Evolutionary conservation across 2,797 vertebrate species (phyloP).

Genomic region (Malacoraja senta): DNA sequence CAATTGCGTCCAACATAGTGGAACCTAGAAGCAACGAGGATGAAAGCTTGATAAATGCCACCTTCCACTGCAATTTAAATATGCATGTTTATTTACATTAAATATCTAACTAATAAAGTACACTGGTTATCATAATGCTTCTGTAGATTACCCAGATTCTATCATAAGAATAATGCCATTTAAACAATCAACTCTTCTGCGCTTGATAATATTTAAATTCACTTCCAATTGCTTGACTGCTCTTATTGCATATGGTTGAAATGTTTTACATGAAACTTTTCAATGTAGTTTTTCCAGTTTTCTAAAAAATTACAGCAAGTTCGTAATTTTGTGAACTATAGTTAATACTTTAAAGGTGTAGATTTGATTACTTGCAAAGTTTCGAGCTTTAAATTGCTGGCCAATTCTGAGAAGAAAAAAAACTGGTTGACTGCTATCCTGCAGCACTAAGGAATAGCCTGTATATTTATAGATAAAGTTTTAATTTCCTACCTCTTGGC

Average conservation of each 20-base stretch:
- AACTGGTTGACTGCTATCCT: constrained; percentile 12
- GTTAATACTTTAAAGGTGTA: not conserved
- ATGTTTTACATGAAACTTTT: not conserved
- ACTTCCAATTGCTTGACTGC: not conserved
- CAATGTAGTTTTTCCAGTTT: not conserved
- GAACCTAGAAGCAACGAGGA: not conserved
- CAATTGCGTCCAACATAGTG: constrained; percentile 57
- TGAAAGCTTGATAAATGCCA: not conserved
- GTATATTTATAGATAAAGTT: not conserved
- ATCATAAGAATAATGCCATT: not conserved
- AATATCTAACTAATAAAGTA: constrained; percentile 20
- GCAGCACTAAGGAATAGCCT: not conserved
- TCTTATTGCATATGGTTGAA: not conserved
- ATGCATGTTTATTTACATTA: constrained; percentile 15
- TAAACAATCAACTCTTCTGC: not conserved
- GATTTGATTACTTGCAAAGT: not conserved
- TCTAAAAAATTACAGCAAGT: not conserved
- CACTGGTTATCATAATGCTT: not conserved
- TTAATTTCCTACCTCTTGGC: not conserved
- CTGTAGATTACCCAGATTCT: not conserved
- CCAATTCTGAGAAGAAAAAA: not conserved
- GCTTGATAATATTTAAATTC: not conserved
- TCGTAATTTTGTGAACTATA: not conserved
- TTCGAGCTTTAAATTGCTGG: constrained; percentile 8
- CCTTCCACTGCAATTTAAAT: not conserved